phyloP scores from a whole-genome alignment of 2,113 vertebrate species.

The Danio rerio region DNA sequence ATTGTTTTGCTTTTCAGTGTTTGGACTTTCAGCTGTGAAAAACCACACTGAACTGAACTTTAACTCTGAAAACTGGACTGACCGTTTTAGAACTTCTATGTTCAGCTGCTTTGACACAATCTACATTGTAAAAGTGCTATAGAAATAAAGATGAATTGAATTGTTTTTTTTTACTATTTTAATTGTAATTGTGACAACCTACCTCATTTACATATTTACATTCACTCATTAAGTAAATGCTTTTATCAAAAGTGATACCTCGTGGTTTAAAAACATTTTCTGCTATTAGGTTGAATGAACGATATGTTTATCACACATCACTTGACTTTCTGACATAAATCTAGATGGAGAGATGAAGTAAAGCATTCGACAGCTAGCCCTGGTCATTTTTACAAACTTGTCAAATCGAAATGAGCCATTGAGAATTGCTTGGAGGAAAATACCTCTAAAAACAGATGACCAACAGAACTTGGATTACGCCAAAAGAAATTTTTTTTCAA shows the following conservation, averaged over 20 bases:
- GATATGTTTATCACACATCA: not conserved
- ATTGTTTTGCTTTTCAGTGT: too few relatives aligned
- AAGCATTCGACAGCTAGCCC: not conserved
- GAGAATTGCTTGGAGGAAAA: not conserved
- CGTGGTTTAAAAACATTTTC: not conserved
- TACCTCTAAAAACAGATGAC: not conserved
- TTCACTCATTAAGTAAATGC: too few relatives aligned
- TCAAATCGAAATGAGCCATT: not conserved
- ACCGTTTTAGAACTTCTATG: too few relatives aligned
- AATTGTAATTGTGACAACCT: not conserved
- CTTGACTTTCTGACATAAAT: slow-evolving; percentile 5
- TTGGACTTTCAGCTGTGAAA: too few relatives aligned
- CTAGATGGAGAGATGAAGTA: not conserved
- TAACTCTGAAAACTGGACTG: too few relatives aligned
- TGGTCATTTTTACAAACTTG: not conserved
- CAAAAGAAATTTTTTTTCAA: not conserved
- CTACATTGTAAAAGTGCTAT: too few relatives aligned
- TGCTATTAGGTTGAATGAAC: not conserved
- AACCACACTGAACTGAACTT: too few relatives aligned
- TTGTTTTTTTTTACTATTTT: too few relatives aligned
- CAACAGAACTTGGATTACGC: not conserved
- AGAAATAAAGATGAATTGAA: too few relatives aligned
- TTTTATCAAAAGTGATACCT: too few relatives aligned
- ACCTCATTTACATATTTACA: too few relatives aligned
- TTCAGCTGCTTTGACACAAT: too few relatives aligned